phyloP scores from a whole-genome alignment of 2,113 vertebrate genomes.

The Hemicordylus capensis region DNA sequence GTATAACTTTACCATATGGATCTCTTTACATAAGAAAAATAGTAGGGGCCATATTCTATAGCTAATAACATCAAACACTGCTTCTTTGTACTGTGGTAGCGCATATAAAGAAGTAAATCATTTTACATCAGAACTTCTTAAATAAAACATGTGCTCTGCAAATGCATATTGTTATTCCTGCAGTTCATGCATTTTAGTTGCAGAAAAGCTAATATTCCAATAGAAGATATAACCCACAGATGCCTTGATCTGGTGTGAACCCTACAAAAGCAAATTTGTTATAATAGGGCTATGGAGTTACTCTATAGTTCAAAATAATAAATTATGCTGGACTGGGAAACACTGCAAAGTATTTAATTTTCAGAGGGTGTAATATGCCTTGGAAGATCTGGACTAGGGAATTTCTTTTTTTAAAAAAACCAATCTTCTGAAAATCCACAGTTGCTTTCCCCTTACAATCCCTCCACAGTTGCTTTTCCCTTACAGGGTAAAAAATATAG shows the following conservation, averaged over 20 bases:
- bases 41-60: background rate
- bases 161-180: background rate
- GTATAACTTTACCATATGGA: background rate
- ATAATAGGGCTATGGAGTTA: background rate
- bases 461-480: background rate
- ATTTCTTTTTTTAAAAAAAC: background rate
- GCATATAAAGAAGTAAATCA: background rate
- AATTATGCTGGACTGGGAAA: background rate
- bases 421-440: no score
- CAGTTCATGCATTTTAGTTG: background rate
- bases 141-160: background rate
- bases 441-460: background rate
- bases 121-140: conserved; percentile 1
- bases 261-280: conserved; percentile 20
- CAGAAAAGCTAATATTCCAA: background rate
- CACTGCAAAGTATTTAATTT: background rate
- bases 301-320: background rate
- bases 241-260: background rate
- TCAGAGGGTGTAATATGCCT: background rate
- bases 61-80: background rate
- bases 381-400: background rate
- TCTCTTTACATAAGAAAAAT: background rate
- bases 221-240: background rate
- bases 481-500: background rate
- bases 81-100: background rate